Base-by-base conservation (phyloP, 2,888 invertebrate species). In the Merodon equestris region DNA sequence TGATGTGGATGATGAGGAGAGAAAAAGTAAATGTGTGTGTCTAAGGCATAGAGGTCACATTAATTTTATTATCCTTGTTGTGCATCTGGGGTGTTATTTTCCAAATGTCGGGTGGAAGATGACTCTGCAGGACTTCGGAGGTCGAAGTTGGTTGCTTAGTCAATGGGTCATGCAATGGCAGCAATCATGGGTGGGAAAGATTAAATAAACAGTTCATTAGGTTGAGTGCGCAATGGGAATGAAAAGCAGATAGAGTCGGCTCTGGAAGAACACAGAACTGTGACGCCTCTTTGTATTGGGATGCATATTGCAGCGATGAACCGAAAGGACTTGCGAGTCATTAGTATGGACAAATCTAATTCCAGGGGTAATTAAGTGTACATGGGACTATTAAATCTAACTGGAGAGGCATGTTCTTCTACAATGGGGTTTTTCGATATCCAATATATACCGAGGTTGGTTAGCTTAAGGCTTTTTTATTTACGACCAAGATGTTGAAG, bases 121-220 rank as follows among this genome's bases (percentile, higher is more conserved):
- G 56, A 56, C 9, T 57, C 15, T 17, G 18, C 48, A 17, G 14
- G 27, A 14, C 50, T 50, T 66, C 2, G n/a, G 18, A 51, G 63
- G 40, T 42, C n/a, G 48, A 27, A 18, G 13, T 19, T 13, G 48
- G 13, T 19, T 13, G 38, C 9, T 44, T 18, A 71, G 76, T 71
- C 76, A 66, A 40, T 40, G 27, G 56, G 27, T 27, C 27, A 27
- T 27, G 27, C 27, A 27, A 27, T 27, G 27, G 64, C 56, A 56
- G 45, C 60, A 60, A 60, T 60, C 64, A 71, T 50, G 66, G 76
- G 60, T 71, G 66, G 66, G 56, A 61, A 7, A 27, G 71, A 66
- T 71, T 70, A 76, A 76, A 76, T 76, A 71, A 76, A 76, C 75
- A 76, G 75, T 76, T 76, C 64, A 60, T 76, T 76, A 60, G 68